Evolutionary conservation across 2,888 invertebrate species (phyloP).

Genomic region (Oasisia sp.): DNA sequence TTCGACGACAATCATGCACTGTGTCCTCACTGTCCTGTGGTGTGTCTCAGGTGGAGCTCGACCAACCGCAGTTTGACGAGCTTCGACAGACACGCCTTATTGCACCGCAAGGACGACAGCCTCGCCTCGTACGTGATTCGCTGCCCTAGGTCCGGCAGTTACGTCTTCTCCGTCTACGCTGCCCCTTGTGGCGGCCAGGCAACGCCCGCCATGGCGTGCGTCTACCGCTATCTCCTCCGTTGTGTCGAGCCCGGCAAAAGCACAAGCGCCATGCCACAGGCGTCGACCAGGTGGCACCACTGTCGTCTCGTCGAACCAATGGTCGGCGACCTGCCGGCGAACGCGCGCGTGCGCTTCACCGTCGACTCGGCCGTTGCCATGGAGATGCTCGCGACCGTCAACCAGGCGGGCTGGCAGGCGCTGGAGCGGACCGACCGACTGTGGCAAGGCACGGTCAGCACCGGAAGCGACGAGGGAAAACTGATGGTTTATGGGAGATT

Average conservation of each 20-base stretch:
- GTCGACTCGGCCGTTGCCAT: slow-evolving; percentile 39
- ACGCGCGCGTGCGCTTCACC: slow-evolving; percentile 37
- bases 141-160: slow-evolving; percentile 39
- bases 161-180: slow-evolving; percentile 37
- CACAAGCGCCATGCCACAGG: slow-evolving; percentile 35
- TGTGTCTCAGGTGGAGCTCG: slow-evolving; percentile 28
- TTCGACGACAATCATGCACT: neutral
- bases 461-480: slow-evolving; percentile 37
- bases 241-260: slow-evolving; percentile 32
- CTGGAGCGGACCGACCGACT: slow-evolving; percentile 26
- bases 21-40: too few species aligned
- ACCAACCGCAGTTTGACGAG: slow-evolving; percentile 30
- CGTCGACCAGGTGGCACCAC: slow-evolving; percentile 40
- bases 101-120: slow-evolving; percentile 31
- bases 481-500: slow-evolving; percentile 40
- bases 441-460: slow-evolving; percentile 37
- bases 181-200: slow-evolving; percentile 20
- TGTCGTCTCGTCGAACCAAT: slow-evolving; percentile 43
- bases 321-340: slow-evolving; percentile 37
- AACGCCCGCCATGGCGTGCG: slow-evolving; percentile 21
- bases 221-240: slow-evolving; percentile 38
- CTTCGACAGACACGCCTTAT: slow-evolving; percentile 35
- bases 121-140: slow-evolving; percentile 32
- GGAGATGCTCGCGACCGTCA: slow-evolving; percentile 38
- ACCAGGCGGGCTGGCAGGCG: slow-evolving; percentile 30